Percentiles rank a stretch among this genome's conserved stretches.
These are phyloP conservation scores for Arenaria interpres DNA, from an alignment of 2,113 vertebrate genomes.

Conservation along the genomic window DNA sequence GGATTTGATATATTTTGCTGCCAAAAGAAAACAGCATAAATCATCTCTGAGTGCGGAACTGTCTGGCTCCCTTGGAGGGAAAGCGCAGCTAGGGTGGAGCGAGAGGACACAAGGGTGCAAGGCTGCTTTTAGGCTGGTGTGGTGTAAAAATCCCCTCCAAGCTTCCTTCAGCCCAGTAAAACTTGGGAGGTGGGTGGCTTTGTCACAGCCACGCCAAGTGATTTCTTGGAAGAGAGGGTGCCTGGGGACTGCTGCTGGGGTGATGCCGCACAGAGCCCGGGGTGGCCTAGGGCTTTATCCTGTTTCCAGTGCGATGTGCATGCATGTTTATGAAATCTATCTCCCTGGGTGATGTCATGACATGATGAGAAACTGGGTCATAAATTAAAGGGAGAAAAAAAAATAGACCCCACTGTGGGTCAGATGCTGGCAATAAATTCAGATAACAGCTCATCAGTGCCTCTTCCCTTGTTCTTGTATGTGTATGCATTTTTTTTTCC, in stretches of 20 bases:
- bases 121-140: background rate
- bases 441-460: conserved; percentile 70
- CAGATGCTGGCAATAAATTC: conserved; percentile 71
- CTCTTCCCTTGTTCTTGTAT: conserved; percentile 44
- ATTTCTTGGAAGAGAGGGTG: conserved; percentile 6
- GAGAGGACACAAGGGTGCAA: background rate
- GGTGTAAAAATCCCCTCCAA: background rate
- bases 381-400: conserved; percentile 34
- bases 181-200: background rate
- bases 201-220: background rate
- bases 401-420: conserved; percentile 57
- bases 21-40: conserved; percentile 53
- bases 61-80: conserved; percentile 11
- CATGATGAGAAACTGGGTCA: conserved; percentile 29
- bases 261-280: background rate
- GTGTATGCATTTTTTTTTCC: conserved; percentile 28
- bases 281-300: background rate
- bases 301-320: background rate
- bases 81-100: conserved; percentile 21
- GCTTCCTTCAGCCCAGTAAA: background rate
- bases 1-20: conserved; percentile 10
- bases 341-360: conserved; percentile 66
- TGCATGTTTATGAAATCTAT: conserved; percentile 28
- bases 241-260: background rate
- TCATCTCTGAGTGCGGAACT: background rate